A percentile compares a stretch with the other conserved stretches of the same genome.
Conservation (phyloP, 1,140 invertebrate species). For the Tetraneura akinire region DNA sequence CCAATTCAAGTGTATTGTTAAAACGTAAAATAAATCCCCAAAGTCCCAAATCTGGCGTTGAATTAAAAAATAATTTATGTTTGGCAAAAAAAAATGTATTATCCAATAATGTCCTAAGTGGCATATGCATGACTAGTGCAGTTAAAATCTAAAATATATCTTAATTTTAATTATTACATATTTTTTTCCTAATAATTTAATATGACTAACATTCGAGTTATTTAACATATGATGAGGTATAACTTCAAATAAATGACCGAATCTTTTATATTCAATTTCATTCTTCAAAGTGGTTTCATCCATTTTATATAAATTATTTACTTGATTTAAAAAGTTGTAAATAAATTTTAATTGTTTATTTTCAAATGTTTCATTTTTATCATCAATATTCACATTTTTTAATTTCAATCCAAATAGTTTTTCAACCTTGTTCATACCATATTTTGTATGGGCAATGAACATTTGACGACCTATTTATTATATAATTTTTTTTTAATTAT, state of each 20-base stretch:
- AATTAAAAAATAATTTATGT: slow-evolving; percentile 24
- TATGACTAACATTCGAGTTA: not conserved
- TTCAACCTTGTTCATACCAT: slow-evolving; percentile 31
- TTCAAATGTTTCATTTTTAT: slow-evolving; percentile 1
- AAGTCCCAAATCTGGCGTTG: not conserved
- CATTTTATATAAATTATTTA: slow-evolving; percentile 13
- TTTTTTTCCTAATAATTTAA: not conserved
- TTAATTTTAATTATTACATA: not conserved
- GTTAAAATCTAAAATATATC: slow-evolving; percentile 10
- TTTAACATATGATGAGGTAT: slow-evolving; percentile 7
- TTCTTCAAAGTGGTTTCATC: not conserved
- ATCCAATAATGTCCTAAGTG: not conserved
- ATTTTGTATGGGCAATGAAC: not conserved
- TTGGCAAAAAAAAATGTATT: slow-evolving; percentile 26
- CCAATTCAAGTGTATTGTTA: not conserved
- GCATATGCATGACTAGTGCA: slow-evolving; percentile 23
- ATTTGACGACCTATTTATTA: slow-evolving; percentile 22
- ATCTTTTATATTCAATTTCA: slow-evolving; percentile 27
- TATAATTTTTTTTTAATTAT: not conserved
- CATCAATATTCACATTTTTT: not conserved
- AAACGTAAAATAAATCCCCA: slow-evolving; percentile 36
- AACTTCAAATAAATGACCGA: slow-evolving; percentile 13
- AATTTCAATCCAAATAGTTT: slow-evolving; percentile 1
- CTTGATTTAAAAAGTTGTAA: slow-evolving; percentile 25
- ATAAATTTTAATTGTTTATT: slow-evolving; percentile 34